Conservation (phyloP, 1,140 invertebrate genomes). For the Neodiprion lecontei region DNA sequence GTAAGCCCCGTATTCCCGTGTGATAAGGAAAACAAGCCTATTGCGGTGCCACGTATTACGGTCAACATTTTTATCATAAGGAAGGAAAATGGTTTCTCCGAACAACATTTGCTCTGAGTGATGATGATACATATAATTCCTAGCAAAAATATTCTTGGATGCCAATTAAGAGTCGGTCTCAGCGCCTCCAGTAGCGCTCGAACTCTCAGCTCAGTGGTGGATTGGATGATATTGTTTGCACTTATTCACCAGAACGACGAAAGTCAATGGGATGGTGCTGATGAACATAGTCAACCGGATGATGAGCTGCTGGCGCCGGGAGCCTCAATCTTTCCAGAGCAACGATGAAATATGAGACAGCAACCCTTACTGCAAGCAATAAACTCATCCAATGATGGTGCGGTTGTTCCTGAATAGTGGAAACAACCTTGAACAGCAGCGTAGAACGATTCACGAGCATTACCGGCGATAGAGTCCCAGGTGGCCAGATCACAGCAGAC, state of each 20-base stretch:
- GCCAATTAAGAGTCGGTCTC: not conserved
- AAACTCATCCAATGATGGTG: not conserved
- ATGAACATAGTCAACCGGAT: too few relatives aligned
- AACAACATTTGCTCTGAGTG: conserved; percentile 4
- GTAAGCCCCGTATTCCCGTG: not conserved
- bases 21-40: conserved; percentile 2
- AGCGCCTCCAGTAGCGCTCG: conserved; percentile 1
- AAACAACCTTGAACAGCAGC: not conserved
- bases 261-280: not conserved
- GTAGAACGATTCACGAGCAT: not conserved
- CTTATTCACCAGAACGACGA: not conserved
- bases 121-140: not conserved
- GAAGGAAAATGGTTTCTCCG: conserved; percentile 6
- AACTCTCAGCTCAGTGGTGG: conserved; percentile 2
- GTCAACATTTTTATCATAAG: conserved; percentile 1
- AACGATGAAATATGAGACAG: conserved; percentile 2
- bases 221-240: conserved; percentile 4
- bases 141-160: not conserved
- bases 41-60: not conserved
- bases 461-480: not conserved
- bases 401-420: not conserved
- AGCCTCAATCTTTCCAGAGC: not conserved
- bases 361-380: conserved; percentile 7
- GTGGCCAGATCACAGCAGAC: conserved; percentile 6
- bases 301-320: not conserved